Percentiles rank a stretch among this genome's conserved stretches.
Evolutionary conservation across 2,888 invertebrate genomes (phyloP).

Genomic region (Hirtodrosophila confusa): DNA sequence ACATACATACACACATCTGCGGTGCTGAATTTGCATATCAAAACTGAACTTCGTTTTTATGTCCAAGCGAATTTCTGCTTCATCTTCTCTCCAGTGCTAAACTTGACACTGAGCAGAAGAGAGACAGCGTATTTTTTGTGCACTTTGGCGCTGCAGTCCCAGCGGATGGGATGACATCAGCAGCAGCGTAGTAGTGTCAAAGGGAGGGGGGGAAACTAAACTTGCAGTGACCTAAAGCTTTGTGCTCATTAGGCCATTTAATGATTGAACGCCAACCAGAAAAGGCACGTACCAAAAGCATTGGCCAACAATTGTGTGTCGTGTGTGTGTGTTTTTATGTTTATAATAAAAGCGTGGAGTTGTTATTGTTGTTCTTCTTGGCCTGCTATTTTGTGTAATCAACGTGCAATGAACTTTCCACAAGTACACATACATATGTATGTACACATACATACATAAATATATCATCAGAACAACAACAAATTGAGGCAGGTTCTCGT

Average conservation of each 20-base stretch:
- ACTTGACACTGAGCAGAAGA: slow-evolving; percentile 51
- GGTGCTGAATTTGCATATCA: slow-evolving; percentile 48
- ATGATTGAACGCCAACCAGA: slow-evolving; percentile 39
- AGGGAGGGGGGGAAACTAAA: slow-evolving; percentile 12
- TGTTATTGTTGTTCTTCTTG: slow-evolving; percentile 3
- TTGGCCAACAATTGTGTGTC: slow-evolving; percentile 28
- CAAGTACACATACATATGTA: slow-evolving; percentile 12
- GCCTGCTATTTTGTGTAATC: slow-evolving; percentile 66
- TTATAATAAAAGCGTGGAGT: slow-evolving; percentile 56
- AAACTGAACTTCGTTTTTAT: slow-evolving; percentile 45
- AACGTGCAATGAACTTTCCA: slow-evolving; percentile 68
- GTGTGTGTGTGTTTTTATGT: slow-evolving; percentile 55
- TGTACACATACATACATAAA: slow-evolving; percentile 10
- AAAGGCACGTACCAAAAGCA: slow-evolving; percentile 59
- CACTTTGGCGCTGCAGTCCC: slow-evolving; percentile 33
- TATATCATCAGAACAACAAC: slow-evolving; percentile 37
- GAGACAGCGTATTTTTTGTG: slow-evolving; percentile 13
- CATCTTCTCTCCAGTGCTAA: slow-evolving; percentile 20
- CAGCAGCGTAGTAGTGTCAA: slow-evolving; percentile 6
- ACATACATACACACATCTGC: slow-evolving; percentile 1
- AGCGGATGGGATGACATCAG: slow-evolving; percentile 45
- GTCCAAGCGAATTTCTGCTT: slow-evolving; percentile 34
- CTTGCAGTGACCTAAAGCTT: slow-evolving; percentile 32
- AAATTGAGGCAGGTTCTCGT: slow-evolving; percentile 72
- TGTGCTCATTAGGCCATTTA: slow-evolving; percentile 41